Base-by-base conservation (phyloP, 2,888 invertebrate species). In the Rhogogaster chlorosoma region DNA sequence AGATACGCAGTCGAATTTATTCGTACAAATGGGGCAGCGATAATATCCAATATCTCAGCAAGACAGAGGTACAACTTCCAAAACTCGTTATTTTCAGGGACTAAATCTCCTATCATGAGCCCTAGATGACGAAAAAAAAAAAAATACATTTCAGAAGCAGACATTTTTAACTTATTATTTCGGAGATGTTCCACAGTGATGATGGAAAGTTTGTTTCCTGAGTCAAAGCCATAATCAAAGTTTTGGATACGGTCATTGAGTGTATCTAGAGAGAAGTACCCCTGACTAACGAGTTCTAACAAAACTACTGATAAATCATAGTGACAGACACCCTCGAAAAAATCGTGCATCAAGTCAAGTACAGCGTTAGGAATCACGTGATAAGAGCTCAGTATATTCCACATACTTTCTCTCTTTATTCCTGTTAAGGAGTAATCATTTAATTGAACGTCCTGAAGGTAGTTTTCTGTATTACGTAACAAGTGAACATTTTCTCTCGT, bases 251-350 rank as follows among this genome's bases (percentile, higher is more conserved):
- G 49, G 26, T 45, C 53, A 75, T 86, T 86, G 5, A 86, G 71
- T 36, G 84, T 85, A 64, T 78, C 85, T 22, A 38, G 42, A 12
- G 75, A 85, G 57, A 83, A 64, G 38, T 84, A 82, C 45, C 78
- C 53, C 42, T 15, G 36, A 67, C 49, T 49, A 53, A 86, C 67
- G 32, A 86, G 82, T 57, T 86, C 32, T 73, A 85, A 75, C 9
- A 87, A 45, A 73, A 88, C 78, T 84, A 83, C 32, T 64, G 78
- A 36, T 12, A 88, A 38, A 32, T 87, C 87, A 15, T 78, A 49
- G 45, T 70, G 18, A 84, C 86, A 86, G 1, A 88, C 85, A 42
- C 87, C 87, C 45, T 87, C 86, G 78, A 86, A 88, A 5, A 88
- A 57, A 78, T 88, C 88, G 75, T 87, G 87, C 61, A 84, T 83